A percentile compares a stretch with the other conserved stretches of the same genome.
Conservation (phyloP, 2,797 vertebrate genomes). For the Clarias pachynema region DNA sequence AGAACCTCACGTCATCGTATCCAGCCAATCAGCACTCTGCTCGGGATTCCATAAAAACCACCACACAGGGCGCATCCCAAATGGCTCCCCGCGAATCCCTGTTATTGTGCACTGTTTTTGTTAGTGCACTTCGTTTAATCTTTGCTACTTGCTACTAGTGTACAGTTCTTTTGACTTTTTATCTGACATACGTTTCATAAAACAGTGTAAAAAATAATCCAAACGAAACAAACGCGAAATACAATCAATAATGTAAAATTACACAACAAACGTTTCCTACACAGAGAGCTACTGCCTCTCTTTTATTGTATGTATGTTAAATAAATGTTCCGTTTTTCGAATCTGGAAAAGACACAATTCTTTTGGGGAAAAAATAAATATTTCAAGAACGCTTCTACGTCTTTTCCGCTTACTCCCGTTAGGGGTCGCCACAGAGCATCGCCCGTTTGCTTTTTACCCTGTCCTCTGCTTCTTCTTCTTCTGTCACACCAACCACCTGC, state of each 20-base stretch:
- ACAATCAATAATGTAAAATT: background rate
- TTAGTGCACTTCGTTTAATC: background rate
- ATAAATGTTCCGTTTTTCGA: background rate
- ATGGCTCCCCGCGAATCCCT: background rate
- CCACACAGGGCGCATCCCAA: too few relatives aligned
- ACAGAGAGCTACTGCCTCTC: background rate
- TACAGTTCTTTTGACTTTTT: background rate
- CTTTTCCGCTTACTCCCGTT: too few relatives aligned
- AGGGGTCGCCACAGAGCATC: too few relatives aligned
- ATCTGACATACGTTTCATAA: background rate
- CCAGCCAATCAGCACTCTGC: slow-evolving; percentile 66
- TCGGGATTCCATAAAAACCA: background rate
- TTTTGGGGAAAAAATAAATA: too few relatives aligned
- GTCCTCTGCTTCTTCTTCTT: too few relatives aligned
- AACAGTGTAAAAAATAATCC: background rate
- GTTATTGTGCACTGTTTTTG: too few relatives aligned
- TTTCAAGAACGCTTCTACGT: too few relatives aligned
- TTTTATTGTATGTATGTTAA: background rate
- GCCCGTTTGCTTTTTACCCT: too few relatives aligned
- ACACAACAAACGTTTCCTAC: background rate
- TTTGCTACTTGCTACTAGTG: background rate
- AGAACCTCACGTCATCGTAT: background rate
- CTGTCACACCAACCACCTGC: too few relatives aligned
- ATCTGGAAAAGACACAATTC: background rate
- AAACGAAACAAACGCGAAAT: background rate